Conservation (phyloP, 1,140 invertebrate species). For the Eumaeus atala region DNA sequence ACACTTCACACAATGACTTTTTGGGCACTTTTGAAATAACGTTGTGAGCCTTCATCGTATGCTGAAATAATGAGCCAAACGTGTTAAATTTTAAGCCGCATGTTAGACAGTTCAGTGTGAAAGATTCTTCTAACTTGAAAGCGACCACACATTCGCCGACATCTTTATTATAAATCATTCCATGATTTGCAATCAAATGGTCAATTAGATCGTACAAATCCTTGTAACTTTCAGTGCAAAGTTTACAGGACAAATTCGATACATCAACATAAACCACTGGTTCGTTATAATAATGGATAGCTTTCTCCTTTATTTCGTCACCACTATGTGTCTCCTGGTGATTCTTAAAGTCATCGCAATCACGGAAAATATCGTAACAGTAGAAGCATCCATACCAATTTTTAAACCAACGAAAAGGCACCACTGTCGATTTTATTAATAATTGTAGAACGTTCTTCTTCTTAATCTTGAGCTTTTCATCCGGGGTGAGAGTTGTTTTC, state of each 20-base stretch:
- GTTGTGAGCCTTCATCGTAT: slow-evolving; percentile 61
- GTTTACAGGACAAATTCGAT: slow-evolving; percentile 45
- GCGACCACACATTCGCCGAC: slow-evolving; percentile 52
- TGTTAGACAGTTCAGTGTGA: slow-evolving; percentile 38
- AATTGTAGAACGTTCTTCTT: slow-evolving; percentile 51
- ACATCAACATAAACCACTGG: slow-evolving; percentile 55
- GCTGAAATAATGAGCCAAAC: slow-evolving; percentile 51
- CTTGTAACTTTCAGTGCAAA: slow-evolving; percentile 37
- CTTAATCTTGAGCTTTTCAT: slow-evolving; percentile 50
- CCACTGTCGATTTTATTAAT: slow-evolving; percentile 49
- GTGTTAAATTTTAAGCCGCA: slow-evolving; percentile 50
- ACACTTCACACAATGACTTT: slow-evolving; percentile 43
- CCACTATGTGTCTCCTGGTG: slow-evolving; percentile 44
- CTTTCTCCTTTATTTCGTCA: slow-evolving; percentile 42
- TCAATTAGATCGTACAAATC: slow-evolving; percentile 57
- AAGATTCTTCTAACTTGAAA: slow-evolving; percentile 51
- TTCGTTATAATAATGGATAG: slow-evolving; percentile 61
- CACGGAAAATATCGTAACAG: slow-evolving; percentile 62
- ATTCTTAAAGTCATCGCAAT: slow-evolving; percentile 44
- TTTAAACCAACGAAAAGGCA: slow-evolving; percentile 63
- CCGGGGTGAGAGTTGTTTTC: slow-evolving; percentile 29
- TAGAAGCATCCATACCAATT: slow-evolving; percentile 63
- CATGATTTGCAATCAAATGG: slow-evolving; percentile 48
- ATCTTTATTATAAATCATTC: slow-evolving; percentile 49
- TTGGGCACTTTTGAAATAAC: slow-evolving; percentile 34